Base-by-base conservation (phyloP, 2,888 invertebrate species). In the Morpho achilles region DNA sequence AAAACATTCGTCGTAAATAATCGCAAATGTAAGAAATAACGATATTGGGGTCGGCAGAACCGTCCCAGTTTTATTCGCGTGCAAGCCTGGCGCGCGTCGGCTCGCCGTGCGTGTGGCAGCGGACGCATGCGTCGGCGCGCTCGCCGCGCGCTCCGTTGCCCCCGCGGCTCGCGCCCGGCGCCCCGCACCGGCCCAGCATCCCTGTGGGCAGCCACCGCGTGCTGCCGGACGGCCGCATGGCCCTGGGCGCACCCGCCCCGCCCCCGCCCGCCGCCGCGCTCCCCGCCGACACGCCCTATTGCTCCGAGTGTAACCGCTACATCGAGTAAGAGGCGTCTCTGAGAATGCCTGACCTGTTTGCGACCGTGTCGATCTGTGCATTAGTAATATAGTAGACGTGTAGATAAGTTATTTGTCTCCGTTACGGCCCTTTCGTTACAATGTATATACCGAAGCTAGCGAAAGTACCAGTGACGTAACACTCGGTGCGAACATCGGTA, bases 291-390 rank as follows among this genome's bases (percentile, higher is more conserved):
- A 89, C 92, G 69, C 93, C 93, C 61, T 90, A 92, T 84, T 97
- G 98, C 92, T 93, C 94, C 78, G 95, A 95, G 78, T 98, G 97
- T 92, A 96, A 95, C 89, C 93, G 95, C 85, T 93, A 95, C 79
- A 96, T 97, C 86, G 95, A 95, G 97, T 97, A 94, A 95, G 95
- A 94, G 91, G 87, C 85, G 79, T 42, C 50, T 43, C 46, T 47
- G 16, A 40, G 10, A 41, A 83, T 88, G 88, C 80, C 84, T 82
- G 80, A 80, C 84, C 84, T 85, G 84, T 87, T 87, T 89, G 89
- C 89, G 83, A 86, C 88, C 89, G 89, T 89, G 89, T 87, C 89
- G 87, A 84, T 80, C 81, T 88, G 81, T 87, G 87, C 80, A 76
- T 73, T 84, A 80, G 79, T 73, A 75, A 69, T 80, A 76, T 77